Evolutionary conservation across 2,113 vertebrate genomes (phyloP).

Genomic region (Catharus minimus): DNA sequence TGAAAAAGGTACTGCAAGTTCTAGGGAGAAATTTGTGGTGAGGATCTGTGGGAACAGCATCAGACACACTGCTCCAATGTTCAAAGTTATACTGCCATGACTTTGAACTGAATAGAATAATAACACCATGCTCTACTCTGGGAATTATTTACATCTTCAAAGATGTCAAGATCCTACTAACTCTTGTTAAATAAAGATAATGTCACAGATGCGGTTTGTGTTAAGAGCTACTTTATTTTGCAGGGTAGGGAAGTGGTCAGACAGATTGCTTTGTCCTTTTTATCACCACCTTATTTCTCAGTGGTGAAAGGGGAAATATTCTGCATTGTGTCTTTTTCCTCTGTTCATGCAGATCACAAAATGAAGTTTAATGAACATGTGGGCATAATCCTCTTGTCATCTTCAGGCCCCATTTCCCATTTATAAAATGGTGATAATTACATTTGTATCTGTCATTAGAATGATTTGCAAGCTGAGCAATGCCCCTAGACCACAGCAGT

Average conservation of each 20-base stretch:
- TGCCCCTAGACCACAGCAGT: neutral
- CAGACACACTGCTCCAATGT: neutral
- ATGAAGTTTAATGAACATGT: neutral
- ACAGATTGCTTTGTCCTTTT: neutral
- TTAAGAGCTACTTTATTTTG: neutral
- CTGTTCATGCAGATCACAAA: neutral
- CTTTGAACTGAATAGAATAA: neutral
- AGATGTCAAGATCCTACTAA: neutral
- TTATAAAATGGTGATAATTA: neutral
- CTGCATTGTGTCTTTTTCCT: neutral
- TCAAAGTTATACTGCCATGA: neutral
- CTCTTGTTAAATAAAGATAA: neutral
- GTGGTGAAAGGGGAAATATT: neutral
- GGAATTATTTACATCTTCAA: neutral
- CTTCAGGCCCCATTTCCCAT: neutral
- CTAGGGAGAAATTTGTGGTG: neutral
- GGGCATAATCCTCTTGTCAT: neutral
- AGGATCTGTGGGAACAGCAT: neutral
- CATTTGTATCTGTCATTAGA: neutral
- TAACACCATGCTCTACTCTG: neutral
- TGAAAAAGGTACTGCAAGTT: conserved; percentile 74
- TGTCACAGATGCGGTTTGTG: neutral
- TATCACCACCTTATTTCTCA: neutral
- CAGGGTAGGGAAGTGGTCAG: neutral
- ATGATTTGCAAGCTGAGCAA: neutral